A percentile compares a stretch with the other conserved stretches of the same genome.
Evolutionary conservation across 2,888 invertebrate species (phyloP).

Genomic region (Capitulum mitella): DNA sequence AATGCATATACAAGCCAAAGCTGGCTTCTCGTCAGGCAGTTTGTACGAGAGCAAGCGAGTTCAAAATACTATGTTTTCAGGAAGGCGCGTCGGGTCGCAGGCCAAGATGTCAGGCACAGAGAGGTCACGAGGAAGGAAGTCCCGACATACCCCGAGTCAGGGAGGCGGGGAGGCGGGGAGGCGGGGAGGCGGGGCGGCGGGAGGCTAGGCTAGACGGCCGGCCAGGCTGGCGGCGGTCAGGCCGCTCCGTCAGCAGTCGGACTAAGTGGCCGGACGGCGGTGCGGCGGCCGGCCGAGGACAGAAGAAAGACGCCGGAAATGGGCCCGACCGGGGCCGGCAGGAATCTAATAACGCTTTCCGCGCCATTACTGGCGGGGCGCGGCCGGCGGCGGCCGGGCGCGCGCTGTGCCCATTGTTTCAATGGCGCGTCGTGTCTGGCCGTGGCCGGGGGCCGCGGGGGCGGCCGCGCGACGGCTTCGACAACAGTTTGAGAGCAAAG

Average conservation of each 20-base stretch:
- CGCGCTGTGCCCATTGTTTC: background rate
- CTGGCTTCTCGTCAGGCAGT: no score
- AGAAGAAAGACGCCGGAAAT: background rate
- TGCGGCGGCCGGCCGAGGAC: background rate
- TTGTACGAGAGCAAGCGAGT: no score
- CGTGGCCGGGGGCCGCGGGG: no score
- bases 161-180: background rate
- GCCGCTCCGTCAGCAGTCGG: background rate
- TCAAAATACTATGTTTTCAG: no score
- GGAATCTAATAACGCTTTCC: background rate
- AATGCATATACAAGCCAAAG: no score
- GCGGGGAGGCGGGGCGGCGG: background rate
- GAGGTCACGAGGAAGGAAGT: background rate
- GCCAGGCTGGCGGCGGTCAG: background rate
- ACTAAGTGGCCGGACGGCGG: background rate
- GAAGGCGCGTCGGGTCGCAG: no score
- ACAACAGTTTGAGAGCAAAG: background rate
- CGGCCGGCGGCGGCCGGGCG: no score
- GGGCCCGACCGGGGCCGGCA: background rate
- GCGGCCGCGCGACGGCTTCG: background rate
- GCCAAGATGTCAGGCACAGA: no score
- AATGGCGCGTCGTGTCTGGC: background rate
- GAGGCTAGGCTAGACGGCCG: background rate
- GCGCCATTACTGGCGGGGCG: background rate
- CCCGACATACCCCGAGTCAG: background rate